Conservation (phyloP, 2,113 vertebrate species). For the Bufo gargarizans region DNA sequence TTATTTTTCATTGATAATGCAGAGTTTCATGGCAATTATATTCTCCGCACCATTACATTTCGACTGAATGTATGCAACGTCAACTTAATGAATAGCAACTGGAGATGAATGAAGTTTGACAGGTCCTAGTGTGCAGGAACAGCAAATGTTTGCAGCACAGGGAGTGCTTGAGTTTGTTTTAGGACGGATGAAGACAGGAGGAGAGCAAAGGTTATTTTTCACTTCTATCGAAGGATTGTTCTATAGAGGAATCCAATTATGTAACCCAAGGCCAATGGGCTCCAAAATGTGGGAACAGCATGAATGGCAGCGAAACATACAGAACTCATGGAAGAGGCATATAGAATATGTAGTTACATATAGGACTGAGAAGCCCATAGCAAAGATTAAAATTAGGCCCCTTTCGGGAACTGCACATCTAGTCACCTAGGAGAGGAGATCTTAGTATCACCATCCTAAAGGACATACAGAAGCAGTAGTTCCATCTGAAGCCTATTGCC, state of each 20-base stretch:
- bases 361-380: not conserved
- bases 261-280: not conserved
- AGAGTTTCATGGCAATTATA: not conserved
- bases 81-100: not conserved
- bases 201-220: slow-evolving; percentile 47
- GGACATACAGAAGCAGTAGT: too few species aligned
- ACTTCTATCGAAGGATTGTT: not conserved
- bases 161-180: slow-evolving; percentile 44
- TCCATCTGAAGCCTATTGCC: too few species aligned
- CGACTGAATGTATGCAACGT: not conserved
- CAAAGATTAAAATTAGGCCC: not conserved
- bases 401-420: not conserved
- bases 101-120: slow-evolving; percentile 47
- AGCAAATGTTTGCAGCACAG: slow-evolving; percentile 37
- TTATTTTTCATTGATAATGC: not conserved
- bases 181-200: slow-evolving; percentile 24
- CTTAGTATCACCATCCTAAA: too few species aligned
- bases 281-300: not conserved
- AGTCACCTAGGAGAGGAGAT: not conserved
- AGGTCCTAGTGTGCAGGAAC: slow-evolving; percentile 5
- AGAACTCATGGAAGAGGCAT: not conserved
- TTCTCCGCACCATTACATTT: not conserved
- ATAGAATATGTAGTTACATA: not conserved
- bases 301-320: not conserved
- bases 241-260: not conserved